These are phyloP conservation scores for Frankliniella intonsa DNA, from an alignment of 2,888 invertebrate genomes.

Conservation along the genomic window DNA sequence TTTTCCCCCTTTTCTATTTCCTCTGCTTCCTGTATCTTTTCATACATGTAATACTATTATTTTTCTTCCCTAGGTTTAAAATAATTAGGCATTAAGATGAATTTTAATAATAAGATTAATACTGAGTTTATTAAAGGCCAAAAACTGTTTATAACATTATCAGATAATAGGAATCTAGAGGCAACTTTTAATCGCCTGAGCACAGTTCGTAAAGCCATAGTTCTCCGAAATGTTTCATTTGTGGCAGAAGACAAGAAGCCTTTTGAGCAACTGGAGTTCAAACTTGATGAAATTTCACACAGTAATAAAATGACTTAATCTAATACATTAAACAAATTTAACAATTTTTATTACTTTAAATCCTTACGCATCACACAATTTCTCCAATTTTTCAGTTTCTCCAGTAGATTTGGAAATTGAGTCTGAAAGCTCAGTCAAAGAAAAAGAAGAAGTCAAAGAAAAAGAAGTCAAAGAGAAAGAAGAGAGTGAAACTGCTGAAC, in stretches of 20 bases:
- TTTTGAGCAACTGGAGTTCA: constrained; percentile 12
- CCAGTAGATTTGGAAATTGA: too few relatives aligned
- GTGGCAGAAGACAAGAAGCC: not conserved
- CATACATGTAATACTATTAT: not conserved
- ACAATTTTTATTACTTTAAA: not conserved
- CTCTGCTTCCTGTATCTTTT: not conserved
- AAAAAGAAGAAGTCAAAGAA: not conserved
- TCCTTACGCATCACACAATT: too few relatives aligned
- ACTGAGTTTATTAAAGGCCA: not conserved
- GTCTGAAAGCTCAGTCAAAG: not conserved
- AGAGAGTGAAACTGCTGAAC: too few relatives aligned
- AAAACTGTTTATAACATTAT: not conserved
- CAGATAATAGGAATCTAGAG: not conserved
- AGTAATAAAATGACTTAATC: not conserved
- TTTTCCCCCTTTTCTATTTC: not conserved
- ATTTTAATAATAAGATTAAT: not conserved
- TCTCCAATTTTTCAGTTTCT: too few relatives aligned
- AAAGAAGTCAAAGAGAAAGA: not conserved
- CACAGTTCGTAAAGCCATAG: not conserved
- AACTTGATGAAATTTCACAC: not conserved
- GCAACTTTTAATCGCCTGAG: not conserved
- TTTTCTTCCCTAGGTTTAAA: not conserved
- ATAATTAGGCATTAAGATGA: not conserved
- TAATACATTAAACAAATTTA: not conserved
- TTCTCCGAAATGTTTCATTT: not conserved